Evolutionary conservation across 2,113 vertebrate genomes (phyloP).

Genomic region (Xiphophorus hellerii): DNA sequence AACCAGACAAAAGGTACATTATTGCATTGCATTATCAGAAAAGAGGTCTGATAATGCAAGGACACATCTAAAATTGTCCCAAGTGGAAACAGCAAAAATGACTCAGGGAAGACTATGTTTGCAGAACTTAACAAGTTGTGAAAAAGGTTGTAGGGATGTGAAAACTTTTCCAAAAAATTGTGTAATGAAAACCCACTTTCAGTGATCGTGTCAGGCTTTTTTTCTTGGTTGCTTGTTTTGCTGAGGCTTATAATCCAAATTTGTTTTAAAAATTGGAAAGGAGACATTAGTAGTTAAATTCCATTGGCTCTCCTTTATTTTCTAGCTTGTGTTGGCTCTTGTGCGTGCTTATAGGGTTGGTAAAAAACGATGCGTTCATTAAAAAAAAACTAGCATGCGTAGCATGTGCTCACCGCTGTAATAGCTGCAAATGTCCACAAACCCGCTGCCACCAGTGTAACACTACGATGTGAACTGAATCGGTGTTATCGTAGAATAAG

Average conservation of each 20-base stretch:
- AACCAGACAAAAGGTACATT: not conserved
- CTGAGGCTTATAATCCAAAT: conserved; percentile 2
- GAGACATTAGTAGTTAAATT: conserved; percentile 58
- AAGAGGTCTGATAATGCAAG: not conserved
- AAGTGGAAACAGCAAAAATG: not conserved
- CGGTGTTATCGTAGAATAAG: too few relatives aligned
- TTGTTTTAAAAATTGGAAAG: not conserved
- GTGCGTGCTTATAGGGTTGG: not conserved
- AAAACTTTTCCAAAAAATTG: not conserved
- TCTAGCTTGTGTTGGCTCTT: conserved; percentile 28
- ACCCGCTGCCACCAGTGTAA: too few relatives aligned
- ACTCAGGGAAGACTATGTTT: not conserved
- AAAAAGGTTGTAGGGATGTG: not conserved
- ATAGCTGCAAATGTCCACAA: too few relatives aligned
- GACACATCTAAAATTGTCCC: not conserved
- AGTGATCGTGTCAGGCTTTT: conserved; percentile 9
- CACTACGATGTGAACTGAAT: too few relatives aligned
- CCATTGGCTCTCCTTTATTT: conserved; percentile 3
- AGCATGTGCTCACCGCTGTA: too few relatives aligned
- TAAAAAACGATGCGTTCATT: not conserved
- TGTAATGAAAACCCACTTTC: conserved; percentile 30
- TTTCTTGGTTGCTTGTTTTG: not conserved
- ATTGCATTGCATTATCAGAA: not conserved
- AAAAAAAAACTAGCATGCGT: too few relatives aligned
- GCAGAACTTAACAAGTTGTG: not conserved